Percentiles rank a stretch among this genome's conserved stretches.
phyloP scores from a whole-genome alignment of 2,113 vertebrate genomes.

The Pseudopodoces humilis region DNA sequence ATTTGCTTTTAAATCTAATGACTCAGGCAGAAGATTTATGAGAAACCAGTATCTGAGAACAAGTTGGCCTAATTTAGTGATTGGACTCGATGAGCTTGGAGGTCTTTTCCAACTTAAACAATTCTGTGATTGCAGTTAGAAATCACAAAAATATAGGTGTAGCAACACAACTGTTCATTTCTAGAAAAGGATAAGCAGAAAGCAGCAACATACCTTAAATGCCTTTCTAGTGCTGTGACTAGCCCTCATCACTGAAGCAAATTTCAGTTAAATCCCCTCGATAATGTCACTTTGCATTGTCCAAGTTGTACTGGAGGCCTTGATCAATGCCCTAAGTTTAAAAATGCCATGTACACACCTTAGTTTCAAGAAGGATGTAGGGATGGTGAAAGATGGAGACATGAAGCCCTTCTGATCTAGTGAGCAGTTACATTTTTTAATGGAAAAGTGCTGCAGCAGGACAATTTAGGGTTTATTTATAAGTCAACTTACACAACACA shows the following conservation, averaged over 20 bases:
- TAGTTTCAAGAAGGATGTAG: not conserved
- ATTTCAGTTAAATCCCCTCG: not conserved
- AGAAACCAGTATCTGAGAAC: not conserved
- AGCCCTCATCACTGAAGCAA: not conserved
- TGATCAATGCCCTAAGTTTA: not conserved
- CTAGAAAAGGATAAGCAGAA: not conserved
- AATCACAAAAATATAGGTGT: not conserved
- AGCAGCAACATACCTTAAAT: not conserved
- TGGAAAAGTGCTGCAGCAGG: not conserved
- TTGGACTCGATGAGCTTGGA: not conserved
- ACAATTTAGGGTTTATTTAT: not conserved
- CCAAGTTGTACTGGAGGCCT: not conserved
- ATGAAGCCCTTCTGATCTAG: not conserved
- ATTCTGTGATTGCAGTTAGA: not conserved
- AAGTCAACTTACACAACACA: not conserved
- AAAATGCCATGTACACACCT: rapidly evolving
- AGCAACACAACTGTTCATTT: not conserved
- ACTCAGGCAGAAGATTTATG: not conserved
- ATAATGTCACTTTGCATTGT: not conserved
- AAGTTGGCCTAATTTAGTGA: not conserved
- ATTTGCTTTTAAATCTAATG: not conserved
- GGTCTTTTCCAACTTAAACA: not conserved
- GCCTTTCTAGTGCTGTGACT: not conserved
- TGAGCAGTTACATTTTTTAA: not conserved
- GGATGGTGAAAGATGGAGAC: not conserved